Percentiles rank a stretch among this genome's conserved stretches.
These are phyloP conservation scores for Drosophila rufa DNA, from an alignment of 1,140 invertebrate genomes.

Conservation along the genomic window DNA sequence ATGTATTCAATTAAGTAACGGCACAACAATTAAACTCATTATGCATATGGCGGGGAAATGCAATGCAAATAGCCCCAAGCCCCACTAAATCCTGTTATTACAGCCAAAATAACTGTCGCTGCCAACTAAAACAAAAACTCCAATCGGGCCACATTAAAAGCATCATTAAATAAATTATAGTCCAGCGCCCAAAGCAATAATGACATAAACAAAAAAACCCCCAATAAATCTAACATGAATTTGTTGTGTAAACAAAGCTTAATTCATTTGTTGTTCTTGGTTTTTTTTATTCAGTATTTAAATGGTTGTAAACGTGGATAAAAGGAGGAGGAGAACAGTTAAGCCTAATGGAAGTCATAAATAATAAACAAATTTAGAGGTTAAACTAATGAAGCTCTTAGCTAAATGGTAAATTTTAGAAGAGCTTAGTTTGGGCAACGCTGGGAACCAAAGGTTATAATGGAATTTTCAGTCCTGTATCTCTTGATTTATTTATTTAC, in stretches of 20 bases:
- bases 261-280: slow-evolving; percentile 44
- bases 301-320: slow-evolving; percentile 27
- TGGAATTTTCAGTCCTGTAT: too few species aligned
- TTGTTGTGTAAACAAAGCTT: slow-evolving; percentile 58
- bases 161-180: slow-evolving; percentile 76
- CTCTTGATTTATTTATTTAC: not conserved
- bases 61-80: slow-evolving; percentile 43
- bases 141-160: slow-evolving; percentile 59
- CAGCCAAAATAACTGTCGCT: slow-evolving; percentile 16
- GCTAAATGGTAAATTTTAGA: slow-evolving; percentile 15
- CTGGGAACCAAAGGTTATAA: slow-evolving; percentile 2
- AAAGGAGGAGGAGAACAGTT: slow-evolving; percentile 15
- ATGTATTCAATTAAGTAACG: slow-evolving; percentile 75
- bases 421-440: not conserved
- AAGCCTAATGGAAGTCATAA: slow-evolving; percentile 45
- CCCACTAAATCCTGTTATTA: slow-evolving; percentile 55
- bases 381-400: slow-evolving; percentile 37
- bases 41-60: slow-evolving; percentile 45
- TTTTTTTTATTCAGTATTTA: slow-evolving; percentile 36
- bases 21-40: slow-evolving; percentile 75
- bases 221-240: slow-evolving; percentile 50
- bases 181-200: slow-evolving; percentile 31
- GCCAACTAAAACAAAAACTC: slow-evolving; percentile 40
- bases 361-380: slow-evolving; percentile 49
- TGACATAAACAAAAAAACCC: slow-evolving; percentile 23